Evolutionary conservation across 2,888 invertebrate species (phyloP), one percentile per base, ranked within the genome.

Genomic region (Orchesellides sinensis): DNA sequence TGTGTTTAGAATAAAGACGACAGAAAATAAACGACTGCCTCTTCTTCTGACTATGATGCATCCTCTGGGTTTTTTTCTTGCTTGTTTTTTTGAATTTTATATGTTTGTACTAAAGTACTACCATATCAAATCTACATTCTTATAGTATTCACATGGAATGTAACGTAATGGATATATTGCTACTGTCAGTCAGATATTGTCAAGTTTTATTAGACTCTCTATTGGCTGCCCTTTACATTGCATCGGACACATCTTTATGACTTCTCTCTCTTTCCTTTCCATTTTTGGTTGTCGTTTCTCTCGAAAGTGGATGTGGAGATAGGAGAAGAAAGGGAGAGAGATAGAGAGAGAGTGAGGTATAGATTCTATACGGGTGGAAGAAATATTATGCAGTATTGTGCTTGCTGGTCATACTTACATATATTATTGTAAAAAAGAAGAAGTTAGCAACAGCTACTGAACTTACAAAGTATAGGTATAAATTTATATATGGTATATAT

Each of bases 201-300:
- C 88, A 86, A 88, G 84, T 87, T 87, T 88, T 88, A 88, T 88
- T 88, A 88, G 86, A 83, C 87, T 88, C 88, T 85, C 88, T 84
- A 85, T 83, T 84, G 86, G 87, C 84, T 86, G 87, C 87, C 86
- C 86, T 84, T 83, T 84, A 83, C 86, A 87, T 87, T 84, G 83
- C 75, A 83, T 83, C 65, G 80, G 84, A 85, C 87, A 84, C 83
- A 85, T 86, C 86, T 85, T 86, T 87, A 86, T 85, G 85, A 83
- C 84, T 83, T 69, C 69, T 80, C 85, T 68, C 74, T 70, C 52
- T 63, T 21, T 52, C 69, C 25, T 80, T 75, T 52, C 77, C 70
- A 66, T 61, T 73, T 80, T 69, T 59, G 72, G 65, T 75, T 56
- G 65, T 65, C 74, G 70, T 75, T 69, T 69, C 63, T 65, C 45